Evolutionary conservation across 2,888 invertebrate genomes (phyloP), one percentile per base, ranked within the genome.

Genomic region (Hyles lineata): DNA sequence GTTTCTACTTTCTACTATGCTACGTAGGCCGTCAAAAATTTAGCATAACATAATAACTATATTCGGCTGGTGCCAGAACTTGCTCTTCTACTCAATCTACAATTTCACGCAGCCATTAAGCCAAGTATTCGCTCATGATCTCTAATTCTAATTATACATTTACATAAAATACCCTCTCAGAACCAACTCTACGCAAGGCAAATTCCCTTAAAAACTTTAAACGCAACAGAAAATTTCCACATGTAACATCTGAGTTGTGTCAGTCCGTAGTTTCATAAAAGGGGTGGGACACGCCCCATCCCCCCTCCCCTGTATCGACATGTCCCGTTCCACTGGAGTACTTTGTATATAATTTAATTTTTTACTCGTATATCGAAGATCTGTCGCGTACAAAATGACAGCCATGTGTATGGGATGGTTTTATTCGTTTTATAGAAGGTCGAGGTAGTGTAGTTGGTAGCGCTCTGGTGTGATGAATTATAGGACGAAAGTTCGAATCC

Each of bases 241-340:
- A 67, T 67, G 50, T 50, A 50, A 67, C 67, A 67, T 67, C 43
- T 21, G 67, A 50, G 4, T 43, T 50, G 67, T 67, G 67, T 67
- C 67, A 23, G 17, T 50, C 8, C 67, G 43, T 50, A 67, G 67
- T 67, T 50, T 67, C 67, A 59, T 2, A 70, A 73, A 76, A 72
- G 76, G 74, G 76, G 80, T 75, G 79, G 43, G 74, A 71, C 67
- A 67, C 50, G 67, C 67, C 50, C 50, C 23, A 15, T 21, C 50
- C 67, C 23, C 67, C 17, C 21, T 15, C 21, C 7, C 50, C 7
- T n/a, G 7, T 17, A 17, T 55, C 55, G 55, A 55, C 43, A 43
- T 43, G 55, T 17, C 15, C 23, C 23, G 23, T 23, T n/a, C 35
- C n/a, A 63, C 63, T 43, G 23, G 43, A 23, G 23, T 21, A 50